phyloP scores from a whole-genome alignment of 2,797 vertebrate genomes.

The Avahi laniger region DNA sequence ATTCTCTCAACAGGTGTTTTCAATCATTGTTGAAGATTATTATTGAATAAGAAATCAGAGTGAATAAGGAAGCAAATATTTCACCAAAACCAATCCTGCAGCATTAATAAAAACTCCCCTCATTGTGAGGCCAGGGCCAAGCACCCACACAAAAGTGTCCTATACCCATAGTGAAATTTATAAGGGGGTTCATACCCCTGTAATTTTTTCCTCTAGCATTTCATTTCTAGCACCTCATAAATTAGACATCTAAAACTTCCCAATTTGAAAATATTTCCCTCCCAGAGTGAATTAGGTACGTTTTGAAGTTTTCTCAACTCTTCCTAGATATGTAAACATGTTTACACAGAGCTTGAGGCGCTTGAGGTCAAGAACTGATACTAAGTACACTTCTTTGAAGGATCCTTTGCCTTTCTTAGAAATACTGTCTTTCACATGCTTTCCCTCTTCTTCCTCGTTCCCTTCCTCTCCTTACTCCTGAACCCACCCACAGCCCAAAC shows the following conservation, averaged over 20 bases:
- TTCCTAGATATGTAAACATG: not conserved
- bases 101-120: not conserved
- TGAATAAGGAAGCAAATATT: slow-evolving; percentile 15
- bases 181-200: not conserved
- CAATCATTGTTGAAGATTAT: not conserved
- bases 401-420: not conserved
- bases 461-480: not conserved
- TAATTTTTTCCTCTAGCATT: slow-evolving; percentile 9
- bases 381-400: not conserved
- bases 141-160: not conserved
- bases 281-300: not conserved
- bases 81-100: not conserved
- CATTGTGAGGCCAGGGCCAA: not conserved
- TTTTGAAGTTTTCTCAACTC: not conserved
- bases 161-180: not conserved
- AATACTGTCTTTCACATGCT: not conserved
- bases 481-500: not conserved
- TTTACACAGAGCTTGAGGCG: not conserved
- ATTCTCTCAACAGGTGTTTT: not conserved
- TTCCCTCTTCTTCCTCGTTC: not conserved
- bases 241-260: not conserved
- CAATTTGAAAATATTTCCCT: not conserved
- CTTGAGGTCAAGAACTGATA: not conserved
- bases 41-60: not conserved
- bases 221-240: slow-evolving; percentile 31